phyloP scores from a whole-genome alignment of 2,113 vertebrate genomes.

The Stigmatopora argus region DNA sequence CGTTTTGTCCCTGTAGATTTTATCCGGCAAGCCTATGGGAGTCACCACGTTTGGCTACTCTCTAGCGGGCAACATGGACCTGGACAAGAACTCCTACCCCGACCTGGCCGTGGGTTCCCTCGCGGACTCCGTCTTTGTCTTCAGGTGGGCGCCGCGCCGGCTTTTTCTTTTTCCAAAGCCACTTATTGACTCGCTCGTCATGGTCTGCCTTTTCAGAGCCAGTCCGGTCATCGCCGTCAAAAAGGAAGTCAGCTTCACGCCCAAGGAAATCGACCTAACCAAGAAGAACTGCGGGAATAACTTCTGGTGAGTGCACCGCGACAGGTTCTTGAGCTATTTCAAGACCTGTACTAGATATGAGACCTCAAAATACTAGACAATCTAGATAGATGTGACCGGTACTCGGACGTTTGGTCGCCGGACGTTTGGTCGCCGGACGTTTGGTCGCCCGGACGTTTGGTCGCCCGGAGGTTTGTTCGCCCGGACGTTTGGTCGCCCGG shows the following conservation, averaged over 20 bases:
- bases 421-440: too few species aligned
- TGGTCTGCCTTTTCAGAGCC: constrained; percentile 64
- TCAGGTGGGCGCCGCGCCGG: constrained; percentile 25
- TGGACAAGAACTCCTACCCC: constrained; percentile 87
- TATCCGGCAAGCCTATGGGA: constrained; percentile 61
- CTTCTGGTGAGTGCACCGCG: constrained; percentile 74
- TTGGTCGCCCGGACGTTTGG: too few species aligned
- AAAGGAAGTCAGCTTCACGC: constrained; percentile 76
- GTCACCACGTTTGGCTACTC: constrained; percentile 85
- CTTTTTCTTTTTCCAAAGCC: too few species aligned
- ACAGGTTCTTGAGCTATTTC: background rate
- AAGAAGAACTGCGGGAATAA: constrained; percentile 62
- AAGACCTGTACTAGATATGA: too few species aligned
- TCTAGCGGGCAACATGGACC: constrained; percentile 91
- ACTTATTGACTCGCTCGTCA: background rate
- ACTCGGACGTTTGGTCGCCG: too few species aligned
- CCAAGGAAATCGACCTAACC: constrained; percentile 63
- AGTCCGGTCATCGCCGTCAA: constrained; percentile 83
- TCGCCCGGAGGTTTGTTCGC: too few species aligned
- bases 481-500: too few species aligned
- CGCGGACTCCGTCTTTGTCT: constrained; percentile 78
- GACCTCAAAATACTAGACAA: too few species aligned
- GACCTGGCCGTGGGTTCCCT: constrained; percentile 92
- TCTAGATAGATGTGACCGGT: too few species aligned
- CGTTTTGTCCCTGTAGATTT: constrained; percentile 65